Conservation (phyloP, 2,888 invertebrate genomes). For the Pachydiplax longipennis region DNA sequence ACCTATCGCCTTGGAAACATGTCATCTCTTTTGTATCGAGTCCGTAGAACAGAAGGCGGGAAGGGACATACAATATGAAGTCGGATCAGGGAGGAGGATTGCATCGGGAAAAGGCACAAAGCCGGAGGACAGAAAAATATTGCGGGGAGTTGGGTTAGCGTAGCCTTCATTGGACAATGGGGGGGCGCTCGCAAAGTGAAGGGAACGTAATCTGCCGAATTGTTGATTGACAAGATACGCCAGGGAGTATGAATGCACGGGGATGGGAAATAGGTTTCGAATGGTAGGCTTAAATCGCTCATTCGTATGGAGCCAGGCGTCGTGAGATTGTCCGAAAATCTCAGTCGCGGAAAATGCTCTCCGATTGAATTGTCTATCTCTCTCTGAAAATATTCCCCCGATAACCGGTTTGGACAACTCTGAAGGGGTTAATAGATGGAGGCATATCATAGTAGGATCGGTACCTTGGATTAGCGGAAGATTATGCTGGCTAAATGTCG, state of each 20-base stretch:
- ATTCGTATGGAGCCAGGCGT: neutral
- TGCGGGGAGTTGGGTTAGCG: neutral
- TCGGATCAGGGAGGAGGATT: too few relatives aligned
- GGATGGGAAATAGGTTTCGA: neutral
- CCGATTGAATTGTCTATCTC: too few relatives aligned
- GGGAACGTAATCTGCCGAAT: neutral
- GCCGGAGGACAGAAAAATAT: too few relatives aligned
- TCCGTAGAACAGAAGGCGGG: neutral
- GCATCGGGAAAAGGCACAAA: too few relatives aligned
- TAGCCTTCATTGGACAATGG: neutral
- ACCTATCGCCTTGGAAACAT: neutral
- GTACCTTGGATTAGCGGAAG: too few relatives aligned
- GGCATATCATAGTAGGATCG: too few relatives aligned
- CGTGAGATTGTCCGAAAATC: neutral
- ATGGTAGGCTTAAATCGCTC: neutral
- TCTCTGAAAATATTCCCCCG: too few relatives aligned
- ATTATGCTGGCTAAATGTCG: too few relatives aligned
- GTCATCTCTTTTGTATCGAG: neutral
- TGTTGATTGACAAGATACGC: neutral
- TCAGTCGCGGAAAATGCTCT: neutral
- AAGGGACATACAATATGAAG: neutral
- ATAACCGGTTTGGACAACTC: too few relatives aligned
- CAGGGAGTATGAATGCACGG: neutral
- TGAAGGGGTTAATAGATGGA: too few relatives aligned
- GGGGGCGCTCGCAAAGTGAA: neutral